phyloP scores from a whole-genome alignment of 2,888 invertebrate species.

The Syritta pipiens region DNA sequence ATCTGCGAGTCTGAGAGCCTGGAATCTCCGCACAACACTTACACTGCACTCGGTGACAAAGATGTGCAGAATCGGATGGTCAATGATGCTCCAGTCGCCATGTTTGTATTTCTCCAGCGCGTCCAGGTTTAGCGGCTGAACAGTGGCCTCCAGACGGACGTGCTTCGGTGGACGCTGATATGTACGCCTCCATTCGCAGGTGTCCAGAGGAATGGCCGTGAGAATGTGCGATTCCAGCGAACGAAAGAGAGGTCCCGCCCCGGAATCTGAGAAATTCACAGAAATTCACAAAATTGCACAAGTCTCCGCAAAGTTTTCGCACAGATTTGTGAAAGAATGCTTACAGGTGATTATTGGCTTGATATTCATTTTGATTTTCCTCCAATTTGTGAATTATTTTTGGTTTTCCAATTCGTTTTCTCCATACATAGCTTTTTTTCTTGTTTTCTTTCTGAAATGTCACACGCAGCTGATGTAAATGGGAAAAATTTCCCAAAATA shows the following conservation, averaged over 20 bases:
- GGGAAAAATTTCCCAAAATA: conserved; percentile 31
- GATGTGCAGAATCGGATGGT: conserved; percentile 94
- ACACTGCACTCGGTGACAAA: conserved; percentile 97
- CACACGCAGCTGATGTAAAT: conserved; percentile 35
- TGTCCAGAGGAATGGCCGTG: conserved; percentile 90
- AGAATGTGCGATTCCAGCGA: conserved; percentile 88
- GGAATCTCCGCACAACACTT: too few relatives aligned
- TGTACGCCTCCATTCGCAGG: conserved; percentile 94
- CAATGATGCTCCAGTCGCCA: conserved; percentile 88
- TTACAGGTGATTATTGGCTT: conserved; percentile 78
- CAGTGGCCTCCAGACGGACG: conserved; percentile 90
- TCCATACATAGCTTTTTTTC: conserved; percentile 6
- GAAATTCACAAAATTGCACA: background rate
- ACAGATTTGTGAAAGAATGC: conserved; percentile 36
- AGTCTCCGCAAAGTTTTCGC: background rate
- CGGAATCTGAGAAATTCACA: conserved; percentile 83
- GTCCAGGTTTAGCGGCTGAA: conserved; percentile 88
- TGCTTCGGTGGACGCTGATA: conserved; percentile 92
- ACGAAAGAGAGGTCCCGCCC: conserved; percentile 91
- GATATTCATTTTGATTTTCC: conserved; percentile 73
- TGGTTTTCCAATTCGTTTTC: background rate
- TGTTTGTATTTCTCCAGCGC: conserved; percentile 84
- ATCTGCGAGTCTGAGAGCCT: too few relatives aligned
- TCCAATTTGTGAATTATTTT: background rate
- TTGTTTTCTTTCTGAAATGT: conserved; percentile 1